These are phyloP conservation scores for Branchinecta sandiegonensis DNA, from an alignment of 2,888 invertebrate species.

Conservation along the genomic window DNA sequence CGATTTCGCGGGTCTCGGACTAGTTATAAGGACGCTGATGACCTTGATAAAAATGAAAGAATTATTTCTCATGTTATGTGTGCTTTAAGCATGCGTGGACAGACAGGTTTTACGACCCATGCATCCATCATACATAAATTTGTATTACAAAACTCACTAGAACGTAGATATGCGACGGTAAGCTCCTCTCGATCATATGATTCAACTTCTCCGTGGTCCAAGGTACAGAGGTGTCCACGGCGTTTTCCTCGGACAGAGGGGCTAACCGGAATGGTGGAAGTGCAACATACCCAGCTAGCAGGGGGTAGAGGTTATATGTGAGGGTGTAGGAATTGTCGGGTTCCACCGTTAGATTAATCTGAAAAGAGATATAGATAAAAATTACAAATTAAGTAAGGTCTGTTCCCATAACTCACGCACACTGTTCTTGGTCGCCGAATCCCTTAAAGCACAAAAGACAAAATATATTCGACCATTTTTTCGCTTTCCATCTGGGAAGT, in stretches of 20 bases:
- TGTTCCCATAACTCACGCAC: conserved; percentile 26
- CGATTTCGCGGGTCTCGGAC: no score
- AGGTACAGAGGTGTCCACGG: conserved; percentile 30
- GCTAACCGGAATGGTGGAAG: conserved; percentile 44
- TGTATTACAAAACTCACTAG: conserved; percentile 38
- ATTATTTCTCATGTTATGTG: no score
- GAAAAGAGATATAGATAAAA: conserved; percentile 32
- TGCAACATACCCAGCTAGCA: conserved; percentile 55
- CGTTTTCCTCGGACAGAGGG: conserved; percentile 32
- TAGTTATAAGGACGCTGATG: no score
- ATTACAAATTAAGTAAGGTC: conserved; percentile 45
- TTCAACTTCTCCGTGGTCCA: conserved; percentile 37
- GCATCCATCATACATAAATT: no score
- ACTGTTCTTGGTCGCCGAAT: no score
- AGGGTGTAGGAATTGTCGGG: conserved; percentile 34
- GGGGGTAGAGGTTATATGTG: conserved; percentile 62
- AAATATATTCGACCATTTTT: no score
- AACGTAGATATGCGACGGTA: conserved; percentile 50
- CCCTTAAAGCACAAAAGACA: no score
- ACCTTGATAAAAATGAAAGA: no score
- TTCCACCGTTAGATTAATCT: conserved; percentile 36
- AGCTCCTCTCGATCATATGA: conserved; percentile 43
- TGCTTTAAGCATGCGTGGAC: no score
- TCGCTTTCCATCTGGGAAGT: no score
- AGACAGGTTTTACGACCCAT: no score